Evolutionary conservation across 2,113 vertebrate species (phyloP), one percentile per base, ranked within the genome.

Genomic region (Oenanthe melanoleuca): DNA sequence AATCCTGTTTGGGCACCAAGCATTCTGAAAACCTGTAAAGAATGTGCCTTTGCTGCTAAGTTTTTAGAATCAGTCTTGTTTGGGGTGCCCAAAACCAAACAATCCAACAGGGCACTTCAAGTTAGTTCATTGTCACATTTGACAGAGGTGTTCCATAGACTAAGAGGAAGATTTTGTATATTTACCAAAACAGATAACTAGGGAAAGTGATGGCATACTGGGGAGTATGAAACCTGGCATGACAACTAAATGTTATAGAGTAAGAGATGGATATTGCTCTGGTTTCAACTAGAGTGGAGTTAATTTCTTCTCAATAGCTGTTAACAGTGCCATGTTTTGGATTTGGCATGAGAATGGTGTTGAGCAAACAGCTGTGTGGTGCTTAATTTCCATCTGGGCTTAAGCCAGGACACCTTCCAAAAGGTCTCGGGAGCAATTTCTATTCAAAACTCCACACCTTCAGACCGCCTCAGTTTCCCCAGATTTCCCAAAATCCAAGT

Each of bases 341-440:
- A 70, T 61, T 86, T 61, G 55, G 47, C 42, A 61, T 29, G 73
- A 70, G n/a, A 38, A 86, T 11, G 28, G 15, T 47, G 47, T 70
- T 78, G 73, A 78, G 33, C 0, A 0, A 38, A 59, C 23, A 37
- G 38, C 19, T 70, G 47, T 5, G 28, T 61, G 23, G 14, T 53
- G n/a, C 23, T 6, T 52, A 38, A 86, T 61, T 69, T 78, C 33
- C 28, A 45, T 24, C 33, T 61, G 28, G 64, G 38, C 55, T 53
- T 69, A 78, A 61, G 34, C 23, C 47, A 86, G 0, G 0, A 28
- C 33, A 47, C 53, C 19, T 63, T 84, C 53, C 12, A 40, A 24
- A 93, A 67, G 20, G 13, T 37, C 19, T 81, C 69, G 67, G 44
- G 33, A 78, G 12, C 25, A 55, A 49, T 44, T 71, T 79, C 63